Percentiles rank a stretch among this genome's conserved stretches.
These are phyloP conservation scores for Pinna nobilis DNA, from an alignment of 1,140 invertebrate genomes.

Conservation along the genomic window DNA sequence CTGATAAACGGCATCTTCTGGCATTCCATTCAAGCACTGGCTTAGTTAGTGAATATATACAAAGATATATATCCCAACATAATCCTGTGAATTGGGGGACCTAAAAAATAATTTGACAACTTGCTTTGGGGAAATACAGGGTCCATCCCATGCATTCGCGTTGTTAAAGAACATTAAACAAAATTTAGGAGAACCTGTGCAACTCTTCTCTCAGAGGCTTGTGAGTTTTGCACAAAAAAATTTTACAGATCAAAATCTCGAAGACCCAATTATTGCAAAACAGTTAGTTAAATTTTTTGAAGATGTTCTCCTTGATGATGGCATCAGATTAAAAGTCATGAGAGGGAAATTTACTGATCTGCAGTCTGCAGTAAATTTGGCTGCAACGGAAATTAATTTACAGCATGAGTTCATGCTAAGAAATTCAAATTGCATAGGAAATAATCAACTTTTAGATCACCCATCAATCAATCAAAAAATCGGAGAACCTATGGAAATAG, in stretches of 20 bases:
- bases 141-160: constrained; percentile 1
- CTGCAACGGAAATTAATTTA: background rate
- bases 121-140: constrained; percentile 10
- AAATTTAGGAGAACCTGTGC: background rate
- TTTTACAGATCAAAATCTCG: background rate
- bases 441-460: background rate
- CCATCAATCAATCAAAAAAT: background rate
- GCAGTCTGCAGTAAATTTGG: constrained; percentile 3
- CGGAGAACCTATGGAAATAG: background rate
- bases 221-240: background rate
- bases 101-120: background rate
- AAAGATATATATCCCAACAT: constrained; percentile 5
- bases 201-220: background rate
- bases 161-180: background rate
- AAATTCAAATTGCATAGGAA: background rate
- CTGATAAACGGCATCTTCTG: background rate
- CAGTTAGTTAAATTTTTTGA: constrained; percentile 31
- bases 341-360: constrained; percentile 12
- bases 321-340: constrained; percentile 36
- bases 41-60: background rate
- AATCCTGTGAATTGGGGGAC: background rate
- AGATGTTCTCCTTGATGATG: constrained; percentile 23
- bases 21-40: constrained; percentile 3
- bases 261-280: background rate
- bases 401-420: background rate